Percentiles rank a stretch among this genome's conserved stretches.
These are phyloP conservation scores for Coenonympha arcania DNA, from an alignment of 2,888 invertebrate genomes.

Conservation along the genomic window DNA sequence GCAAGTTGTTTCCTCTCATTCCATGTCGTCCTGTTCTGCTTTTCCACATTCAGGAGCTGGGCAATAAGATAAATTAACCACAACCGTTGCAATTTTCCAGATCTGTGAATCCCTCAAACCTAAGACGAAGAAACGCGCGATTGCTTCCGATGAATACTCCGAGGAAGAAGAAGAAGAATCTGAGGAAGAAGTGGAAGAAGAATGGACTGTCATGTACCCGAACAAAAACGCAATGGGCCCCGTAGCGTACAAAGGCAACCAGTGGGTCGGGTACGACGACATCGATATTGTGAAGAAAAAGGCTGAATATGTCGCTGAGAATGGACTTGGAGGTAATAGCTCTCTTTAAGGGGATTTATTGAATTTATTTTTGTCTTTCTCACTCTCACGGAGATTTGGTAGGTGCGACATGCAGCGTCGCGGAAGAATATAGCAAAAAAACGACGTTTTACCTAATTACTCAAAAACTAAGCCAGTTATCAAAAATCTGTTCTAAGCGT, in stretches of 20 bases:
- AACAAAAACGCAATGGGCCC: constrained; percentile 90
- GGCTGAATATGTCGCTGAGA: constrained; percentile 87
- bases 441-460: too few relatives aligned
- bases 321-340: constrained; percentile 89
- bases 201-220: constrained; percentile 87
- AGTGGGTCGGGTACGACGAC: constrained; percentile 96
- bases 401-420: too few relatives aligned
- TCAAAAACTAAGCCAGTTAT: too few relatives aligned
- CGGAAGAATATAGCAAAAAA: too few relatives aligned
- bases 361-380: too few relatives aligned
- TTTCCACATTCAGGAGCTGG: too few relatives aligned
- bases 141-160: constrained; percentile 35
- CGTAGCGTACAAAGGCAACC: constrained; percentile 86
- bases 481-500: too few relatives aligned
- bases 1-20: too few relatives aligned
- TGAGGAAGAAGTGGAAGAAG: constrained; percentile 65
- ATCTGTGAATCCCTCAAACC: constrained; percentile 85
- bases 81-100: constrained; percentile 55
- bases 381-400: too few relatives aligned
- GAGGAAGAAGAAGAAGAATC: constrained; percentile 53
- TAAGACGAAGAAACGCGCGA: constrained; percentile 44
- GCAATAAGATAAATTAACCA: too few relatives aligned
- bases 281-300: constrained; percentile 86
- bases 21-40: too few relatives aligned
- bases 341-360: too few relatives aligned